Evolutionary conservation across 2,888 invertebrate species (phyloP), one percentile per base, ranked within the genome.

Genomic region (Anthophora plumipes): DNA sequence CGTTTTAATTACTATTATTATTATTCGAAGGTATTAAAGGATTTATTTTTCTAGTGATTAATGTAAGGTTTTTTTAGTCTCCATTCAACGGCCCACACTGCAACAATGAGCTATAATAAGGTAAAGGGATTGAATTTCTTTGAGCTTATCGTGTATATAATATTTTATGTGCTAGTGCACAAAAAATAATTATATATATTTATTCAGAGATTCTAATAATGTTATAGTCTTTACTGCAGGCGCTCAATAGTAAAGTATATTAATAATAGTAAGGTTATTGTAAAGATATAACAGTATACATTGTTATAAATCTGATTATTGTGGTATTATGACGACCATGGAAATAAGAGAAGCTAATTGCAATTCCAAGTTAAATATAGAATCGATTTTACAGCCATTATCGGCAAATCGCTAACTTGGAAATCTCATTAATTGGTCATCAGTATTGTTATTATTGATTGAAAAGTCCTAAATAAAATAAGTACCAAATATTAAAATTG

Each of bases 101-200:
- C 43, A 70, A 11, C 60, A 63, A 54, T 69, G 39, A 67, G 41
- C 43, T 57, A 41, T 57, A 67, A n/a, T 31, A 67, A 61, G 50
- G 17, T 83, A 60, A 64, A 74, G 70, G 39, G 61, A 69, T 55
- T 74, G 63, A 63, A 78, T 85, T 83, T 78, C 59, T 71, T 82
- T 80, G 79, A 85, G 84, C 87, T 87, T 85, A 80, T 74, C 41
- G 50, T 85, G 80, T 86, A 82, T 55, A 84, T 87, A 86, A 80
- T 76, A 55, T 66, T 73, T 80, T 77, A 75, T 72, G 61, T 72
- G 66, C 71, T 79, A 86, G 55, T 73, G 74, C 76, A 77, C 31
- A 50, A 57, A 1, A 17, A 64, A 50, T 83, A 59, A 72, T 76
- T 57, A 73, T 67, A 75, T 67, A 75, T 76, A 61, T 69, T 73